Percentiles rank a stretch among this genome's conserved stretches.
Evolutionary conservation across 2,113 vertebrate species (phyloP).

Genomic region (Larimichthys crocea): DNA sequence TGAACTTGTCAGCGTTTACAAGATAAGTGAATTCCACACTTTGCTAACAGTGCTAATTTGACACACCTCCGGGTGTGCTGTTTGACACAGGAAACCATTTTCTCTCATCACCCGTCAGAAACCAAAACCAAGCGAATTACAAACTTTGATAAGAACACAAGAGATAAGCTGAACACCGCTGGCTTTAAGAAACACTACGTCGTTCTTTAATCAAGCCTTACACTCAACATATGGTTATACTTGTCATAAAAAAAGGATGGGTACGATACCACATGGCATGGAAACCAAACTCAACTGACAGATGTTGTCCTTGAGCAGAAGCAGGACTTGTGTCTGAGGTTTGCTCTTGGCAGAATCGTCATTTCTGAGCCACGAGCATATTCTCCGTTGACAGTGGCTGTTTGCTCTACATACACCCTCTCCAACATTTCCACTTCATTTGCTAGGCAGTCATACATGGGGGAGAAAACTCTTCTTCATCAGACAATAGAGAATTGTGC

Average conservation of each 20-base stretch:
- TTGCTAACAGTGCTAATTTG: neutral
- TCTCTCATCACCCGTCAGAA: neutral
- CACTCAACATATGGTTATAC: neutral
- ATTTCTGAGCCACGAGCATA: conserved; percentile 19
- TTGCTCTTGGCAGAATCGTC: neutral
- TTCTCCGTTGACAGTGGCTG: neutral
- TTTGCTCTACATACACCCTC: conserved; percentile 13
- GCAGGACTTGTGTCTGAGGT: neutral
- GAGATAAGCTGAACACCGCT: neutral
- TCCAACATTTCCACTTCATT: conserved; percentile 26
- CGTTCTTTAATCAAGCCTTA: neutral
- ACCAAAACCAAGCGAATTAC: neutral
- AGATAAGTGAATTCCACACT: neutral
- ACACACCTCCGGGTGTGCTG: neutral
- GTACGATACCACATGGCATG: neutral
- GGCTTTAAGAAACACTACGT: neutral
- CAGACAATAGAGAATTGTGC: conserved; percentile 28
- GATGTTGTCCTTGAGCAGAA: neutral
- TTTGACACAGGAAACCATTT: conserved; percentile 38
- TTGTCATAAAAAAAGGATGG: neutral
- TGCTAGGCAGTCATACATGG: conserved; percentile 9
- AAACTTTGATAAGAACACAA: neutral
- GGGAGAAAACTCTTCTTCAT: conserved; percentile 11
- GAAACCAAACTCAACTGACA: neutral
- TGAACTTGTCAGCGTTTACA: conserved; percentile 23